Percentiles rank a stretch among this genome's conserved stretches.
Conservation (phyloP, 1,140 invertebrate genomes). For the Phenacoccus solenopsis region DNA sequence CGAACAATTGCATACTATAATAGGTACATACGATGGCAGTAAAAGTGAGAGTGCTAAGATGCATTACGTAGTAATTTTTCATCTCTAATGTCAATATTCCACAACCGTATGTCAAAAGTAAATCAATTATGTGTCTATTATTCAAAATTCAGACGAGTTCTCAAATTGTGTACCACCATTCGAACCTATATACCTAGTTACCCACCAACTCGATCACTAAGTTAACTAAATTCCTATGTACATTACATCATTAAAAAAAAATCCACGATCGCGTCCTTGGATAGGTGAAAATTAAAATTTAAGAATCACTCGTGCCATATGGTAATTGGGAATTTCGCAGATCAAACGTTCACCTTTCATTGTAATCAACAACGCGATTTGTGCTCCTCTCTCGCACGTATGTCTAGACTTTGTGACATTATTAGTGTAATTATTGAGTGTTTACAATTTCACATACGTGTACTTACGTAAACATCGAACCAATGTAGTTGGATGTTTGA, state of each 20-base stretch:
- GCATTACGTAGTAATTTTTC: neutral
- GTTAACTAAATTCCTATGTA: no score
- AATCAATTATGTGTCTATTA: neutral
- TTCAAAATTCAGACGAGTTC: neutral
- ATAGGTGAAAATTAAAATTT: no score
- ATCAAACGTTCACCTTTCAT: slow-evolving; percentile 14
- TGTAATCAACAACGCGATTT: neutral
- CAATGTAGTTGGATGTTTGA: no score
- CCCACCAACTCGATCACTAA: no score
- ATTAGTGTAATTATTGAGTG: slow-evolving; percentile 8
- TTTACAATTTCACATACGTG: neutral
- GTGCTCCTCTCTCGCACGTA: neutral
- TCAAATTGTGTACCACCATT: neutral
- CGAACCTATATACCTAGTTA: no score
- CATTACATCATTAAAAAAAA: no score
- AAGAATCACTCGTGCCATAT: neutral
- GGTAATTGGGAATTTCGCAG: neutral
- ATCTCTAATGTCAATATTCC: neutral
- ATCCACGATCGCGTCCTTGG: no score
- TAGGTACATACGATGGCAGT: neutral
- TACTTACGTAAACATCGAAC: neutral
- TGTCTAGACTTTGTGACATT: neutral
- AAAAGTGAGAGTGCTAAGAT: neutral
- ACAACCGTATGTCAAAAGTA: neutral
- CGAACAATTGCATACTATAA: neutral